Percentiles rank a stretch among this genome's conserved stretches.
Conservation (phyloP, 2,888 invertebrate species). For the Idaea aversata region DNA sequence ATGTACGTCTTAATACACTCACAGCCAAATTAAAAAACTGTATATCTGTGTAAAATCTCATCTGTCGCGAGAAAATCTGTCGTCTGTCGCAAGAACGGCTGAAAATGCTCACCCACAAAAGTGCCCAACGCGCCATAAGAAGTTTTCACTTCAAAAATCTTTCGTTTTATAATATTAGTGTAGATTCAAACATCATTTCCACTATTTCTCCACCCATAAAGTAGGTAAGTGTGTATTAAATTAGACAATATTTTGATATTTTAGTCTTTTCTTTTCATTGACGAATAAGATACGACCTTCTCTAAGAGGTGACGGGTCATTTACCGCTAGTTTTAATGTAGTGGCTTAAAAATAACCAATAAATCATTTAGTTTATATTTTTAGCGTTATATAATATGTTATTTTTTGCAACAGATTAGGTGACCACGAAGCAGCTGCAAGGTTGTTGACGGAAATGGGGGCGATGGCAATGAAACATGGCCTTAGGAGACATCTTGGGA, state of each 20-base stretch:
- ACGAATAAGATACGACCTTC: not conserved
- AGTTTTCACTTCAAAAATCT: too few relatives aligned
- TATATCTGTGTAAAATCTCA: too few relatives aligned
- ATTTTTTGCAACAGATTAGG: slow-evolving; percentile 45
- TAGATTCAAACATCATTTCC: too few relatives aligned
- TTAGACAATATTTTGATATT: not conserved
- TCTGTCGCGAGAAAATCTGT: too few relatives aligned
- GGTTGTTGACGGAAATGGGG: slow-evolving; percentile 69
- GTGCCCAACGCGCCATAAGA: too few relatives aligned
- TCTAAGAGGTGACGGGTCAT: not conserved
- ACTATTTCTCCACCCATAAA: too few relatives aligned
- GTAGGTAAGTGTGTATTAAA: too few relatives aligned
- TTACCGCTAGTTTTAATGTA: not conserved
- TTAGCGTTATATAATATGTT: not conserved
- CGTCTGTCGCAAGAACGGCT: too few relatives aligned
- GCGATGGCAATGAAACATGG: slow-evolving; percentile 61
- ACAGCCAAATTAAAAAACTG: too few relatives aligned
- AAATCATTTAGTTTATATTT: not conserved
- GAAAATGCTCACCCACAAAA: too few relatives aligned
- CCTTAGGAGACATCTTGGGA: slow-evolving; percentile 58
- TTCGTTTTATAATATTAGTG: too few relatives aligned
- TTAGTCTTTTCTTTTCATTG: not conserved
- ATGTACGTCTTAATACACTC: too few relatives aligned
- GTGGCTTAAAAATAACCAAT: not conserved
- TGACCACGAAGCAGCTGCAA: slow-evolving; percentile 58